phyloP scores from a whole-genome alignment of 1,140 invertebrate species.

The Halictus rubicundus region DNA sequence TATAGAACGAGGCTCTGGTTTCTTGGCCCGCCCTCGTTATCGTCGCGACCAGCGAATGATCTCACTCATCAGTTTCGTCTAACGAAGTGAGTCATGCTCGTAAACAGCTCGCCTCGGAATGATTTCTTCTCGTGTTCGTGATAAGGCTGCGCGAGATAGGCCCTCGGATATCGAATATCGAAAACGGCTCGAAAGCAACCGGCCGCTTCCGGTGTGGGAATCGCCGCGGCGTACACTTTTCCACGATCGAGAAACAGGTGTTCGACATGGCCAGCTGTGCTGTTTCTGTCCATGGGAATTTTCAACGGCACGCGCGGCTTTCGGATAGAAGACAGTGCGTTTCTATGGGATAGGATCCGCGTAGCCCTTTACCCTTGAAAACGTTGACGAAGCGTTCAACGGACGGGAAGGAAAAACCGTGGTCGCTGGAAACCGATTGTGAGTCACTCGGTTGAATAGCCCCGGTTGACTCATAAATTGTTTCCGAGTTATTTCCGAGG shows the following conservation, averaged over 20 bases:
- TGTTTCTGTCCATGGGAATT: not conserved
- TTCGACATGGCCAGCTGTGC: not conserved
- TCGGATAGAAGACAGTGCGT: not conserved
- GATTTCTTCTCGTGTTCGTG: not conserved
- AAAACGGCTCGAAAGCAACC: too few species aligned
- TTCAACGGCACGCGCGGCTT: not conserved
- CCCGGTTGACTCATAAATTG: too few species aligned
- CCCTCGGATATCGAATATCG: too few species aligned
- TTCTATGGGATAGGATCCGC: not conserved
- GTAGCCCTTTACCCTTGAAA: not conserved
- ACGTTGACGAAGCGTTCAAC: not conserved
- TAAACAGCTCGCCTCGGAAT: not conserved
- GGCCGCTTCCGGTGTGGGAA: not conserved
- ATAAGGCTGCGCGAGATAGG: not conserved
- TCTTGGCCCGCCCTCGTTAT: not conserved
- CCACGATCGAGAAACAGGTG: not conserved
- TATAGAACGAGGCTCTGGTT: not conserved
- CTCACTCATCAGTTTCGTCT: slow-evolving; percentile 1
- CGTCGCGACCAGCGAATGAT: not conserved
- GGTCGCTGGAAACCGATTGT: too few species aligned
- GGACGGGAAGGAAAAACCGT: too few species aligned
- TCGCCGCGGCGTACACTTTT: not conserved
- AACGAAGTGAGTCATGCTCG: not conserved
- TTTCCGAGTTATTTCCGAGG: too few species aligned
- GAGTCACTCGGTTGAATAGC: too few species aligned